These are phyloP conservation scores for Enteromius afrohamiltoni DNA, from an alignment of 2,797 vertebrate species.

Conservation along the genomic window DNA sequence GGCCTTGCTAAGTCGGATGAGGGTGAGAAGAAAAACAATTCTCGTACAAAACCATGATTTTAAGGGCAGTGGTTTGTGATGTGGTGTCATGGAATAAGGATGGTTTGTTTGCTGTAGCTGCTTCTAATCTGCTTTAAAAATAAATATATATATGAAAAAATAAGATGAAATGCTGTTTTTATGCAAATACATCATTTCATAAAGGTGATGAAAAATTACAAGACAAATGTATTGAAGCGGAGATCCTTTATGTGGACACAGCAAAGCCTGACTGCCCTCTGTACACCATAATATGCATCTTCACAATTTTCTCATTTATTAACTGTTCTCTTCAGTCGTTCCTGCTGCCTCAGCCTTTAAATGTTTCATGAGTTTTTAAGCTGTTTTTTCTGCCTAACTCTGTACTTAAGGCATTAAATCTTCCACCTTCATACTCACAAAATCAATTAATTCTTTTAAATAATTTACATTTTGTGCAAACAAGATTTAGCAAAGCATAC, in stretches of 20 bases:
- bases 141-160: neutral
- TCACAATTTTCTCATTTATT: conserved; percentile 75
- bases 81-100: conserved; percentile 1
- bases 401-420: conserved; percentile 80
- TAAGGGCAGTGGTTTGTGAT: neutral
- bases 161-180: neutral
- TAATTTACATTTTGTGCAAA: conserved; percentile 82
- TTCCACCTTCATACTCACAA: conserved; percentile 79
- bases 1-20: neutral
- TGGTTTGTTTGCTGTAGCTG: conserved; percentile 2
- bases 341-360: conserved; percentile 77
- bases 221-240: conserved; percentile 29
- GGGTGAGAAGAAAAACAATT: conserved; percentile 22
- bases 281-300: conserved; percentile 69
- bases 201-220: conserved; percentile 17
- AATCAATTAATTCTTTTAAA: conserved; percentile 87
- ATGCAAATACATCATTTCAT: conserved; percentile 33
- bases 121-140: neutral
- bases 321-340: conserved; percentile 69
- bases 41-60: conserved; percentile 1
- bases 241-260: conserved; percentile 66
- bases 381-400: conserved; percentile 74
- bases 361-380: conserved; percentile 86
- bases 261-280: conserved; percentile 61
- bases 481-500: conserved; percentile 77